Evolutionary conservation across 2,113 vertebrate species (phyloP).

Genomic region (Larimichthys crocea): DNA sequence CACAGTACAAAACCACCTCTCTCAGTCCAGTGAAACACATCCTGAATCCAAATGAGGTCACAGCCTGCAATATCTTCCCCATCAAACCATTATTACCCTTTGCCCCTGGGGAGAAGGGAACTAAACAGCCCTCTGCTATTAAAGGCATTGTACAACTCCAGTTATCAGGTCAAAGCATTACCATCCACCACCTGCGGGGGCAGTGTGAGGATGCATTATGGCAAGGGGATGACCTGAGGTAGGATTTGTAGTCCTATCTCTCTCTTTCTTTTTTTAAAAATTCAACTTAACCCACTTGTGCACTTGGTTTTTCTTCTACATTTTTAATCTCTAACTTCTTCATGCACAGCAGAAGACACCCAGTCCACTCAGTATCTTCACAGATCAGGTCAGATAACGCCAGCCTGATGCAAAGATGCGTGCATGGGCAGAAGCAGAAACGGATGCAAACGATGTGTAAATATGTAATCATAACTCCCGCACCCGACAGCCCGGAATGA

Average conservation of each 20-base stretch:
- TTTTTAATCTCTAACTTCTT: slow-evolving; percentile 10
- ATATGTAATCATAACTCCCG: slow-evolving; percentile 27
- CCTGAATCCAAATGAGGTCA: slow-evolving; percentile 77
- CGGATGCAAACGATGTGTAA: slow-evolving; percentile 12
- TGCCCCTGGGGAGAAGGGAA: slow-evolving; percentile 64
- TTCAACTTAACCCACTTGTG: slow-evolving; percentile 33
- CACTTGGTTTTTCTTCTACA: slow-evolving; percentile 8
- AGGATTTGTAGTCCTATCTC: slow-evolving; percentile 14
- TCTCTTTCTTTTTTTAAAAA: background rate
- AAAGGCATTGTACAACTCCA: slow-evolving; percentile 51
- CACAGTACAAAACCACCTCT: slow-evolving; percentile 35
- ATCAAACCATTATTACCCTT: slow-evolving; percentile 76
- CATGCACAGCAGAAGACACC: background rate
- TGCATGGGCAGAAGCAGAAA: slow-evolving; percentile 7
- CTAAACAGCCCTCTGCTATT: slow-evolving; percentile 67
- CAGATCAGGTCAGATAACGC: slow-evolving; percentile 1
- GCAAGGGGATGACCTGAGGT: slow-evolving; percentile 27
- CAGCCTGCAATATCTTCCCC: slow-evolving; percentile 70
- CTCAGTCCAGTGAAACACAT: slow-evolving; percentile 63
- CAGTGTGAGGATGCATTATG: slow-evolving; percentile 23
- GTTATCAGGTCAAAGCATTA: slow-evolving; percentile 57
- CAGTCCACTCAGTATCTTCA: background rate
- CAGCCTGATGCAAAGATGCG: slow-evolving; percentile 25
- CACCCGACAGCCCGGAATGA: slow-evolving; percentile 12
- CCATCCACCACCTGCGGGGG: slow-evolving; percentile 49